These are phyloP conservation scores for Ammospiza nelsoni DNA, from an alignment of 2,113 vertebrate species.

Conservation along the genomic window DNA sequence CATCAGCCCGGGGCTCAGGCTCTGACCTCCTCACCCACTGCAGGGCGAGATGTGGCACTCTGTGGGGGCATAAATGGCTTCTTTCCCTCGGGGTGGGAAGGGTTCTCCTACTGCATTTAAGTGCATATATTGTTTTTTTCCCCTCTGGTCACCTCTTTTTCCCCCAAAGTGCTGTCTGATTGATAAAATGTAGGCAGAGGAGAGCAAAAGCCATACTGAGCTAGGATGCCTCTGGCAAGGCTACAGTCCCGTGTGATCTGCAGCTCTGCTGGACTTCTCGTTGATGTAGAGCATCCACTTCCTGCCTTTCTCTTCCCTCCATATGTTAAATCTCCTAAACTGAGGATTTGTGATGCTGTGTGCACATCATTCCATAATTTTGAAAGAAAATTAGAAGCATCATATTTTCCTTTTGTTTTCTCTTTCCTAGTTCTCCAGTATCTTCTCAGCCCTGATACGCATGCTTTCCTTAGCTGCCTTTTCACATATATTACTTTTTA, in stretches of 20 bases:
- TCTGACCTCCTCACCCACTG: neutral
- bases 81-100: neutral
- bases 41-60: neutral
- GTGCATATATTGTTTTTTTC: neutral
- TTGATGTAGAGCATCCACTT: neutral
- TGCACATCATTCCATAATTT: neutral
- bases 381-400: neutral
- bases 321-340: neutral
- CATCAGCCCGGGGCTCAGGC: neutral
- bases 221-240: neutral
- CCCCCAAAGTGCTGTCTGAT: neutral
- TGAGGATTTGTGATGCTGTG: neutral
- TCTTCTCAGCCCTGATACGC: neutral
- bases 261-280: neutral
- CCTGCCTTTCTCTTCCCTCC: neutral
- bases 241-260: accelerated
- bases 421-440: neutral
- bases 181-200: neutral
- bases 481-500: neutral
- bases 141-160: neutral
- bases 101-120: neutral
- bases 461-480: neutral
- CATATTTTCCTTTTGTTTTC: neutral
- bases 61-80: neutral
- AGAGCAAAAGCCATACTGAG: neutral